Conservation (phyloP, 2,113 vertebrate species). For the Paramormyrops kingsleyae region DNA sequence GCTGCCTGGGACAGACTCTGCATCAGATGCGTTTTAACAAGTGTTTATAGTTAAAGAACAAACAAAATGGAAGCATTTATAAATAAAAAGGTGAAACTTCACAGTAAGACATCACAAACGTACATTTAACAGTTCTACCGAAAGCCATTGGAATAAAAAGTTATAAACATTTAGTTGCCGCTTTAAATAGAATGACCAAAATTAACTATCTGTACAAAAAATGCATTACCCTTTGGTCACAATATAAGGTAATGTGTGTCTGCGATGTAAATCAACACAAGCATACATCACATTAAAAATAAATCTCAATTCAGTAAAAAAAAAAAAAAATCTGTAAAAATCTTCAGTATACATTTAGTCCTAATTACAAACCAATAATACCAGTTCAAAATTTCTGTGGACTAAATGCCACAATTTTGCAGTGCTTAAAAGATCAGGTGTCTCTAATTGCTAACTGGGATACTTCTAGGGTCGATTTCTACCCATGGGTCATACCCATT, state of each 20-base stretch:
- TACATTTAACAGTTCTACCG: constrained; percentile 43
- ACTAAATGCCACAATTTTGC: constrained; percentile 8
- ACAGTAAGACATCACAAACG: constrained; percentile 52
- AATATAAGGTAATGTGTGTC: constrained; percentile 12
- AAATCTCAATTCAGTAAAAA: constrained; percentile 10
- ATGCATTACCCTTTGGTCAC: constrained; percentile 17
- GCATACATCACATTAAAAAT: constrained; percentile 19
- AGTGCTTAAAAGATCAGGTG: constrained; percentile 6
- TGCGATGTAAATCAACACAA: constrained; percentile 17
- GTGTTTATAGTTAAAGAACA: constrained; percentile 42
- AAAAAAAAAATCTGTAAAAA: constrained; percentile 12
- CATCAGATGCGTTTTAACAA: constrained; percentile 41
- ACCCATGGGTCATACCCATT: not conserved
- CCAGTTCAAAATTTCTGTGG: not conserved
- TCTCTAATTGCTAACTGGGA: not conserved
- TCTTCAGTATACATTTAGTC: constrained; percentile 12
- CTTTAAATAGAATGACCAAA: constrained; percentile 46
- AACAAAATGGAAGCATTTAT: constrained; percentile 60
- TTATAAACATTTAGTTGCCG: constrained; percentile 49
- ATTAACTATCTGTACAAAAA: constrained; percentile 34
- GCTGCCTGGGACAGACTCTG: not conserved
- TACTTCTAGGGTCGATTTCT: not conserved
- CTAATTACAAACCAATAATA: constrained; percentile 12
- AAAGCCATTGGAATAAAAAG: constrained; percentile 31
- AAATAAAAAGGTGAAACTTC: constrained; percentile 59